These are phyloP conservation scores for Hemibagrus wyckioides DNA, from an alignment of 2,113 vertebrate species.

Conservation along the genomic window DNA sequence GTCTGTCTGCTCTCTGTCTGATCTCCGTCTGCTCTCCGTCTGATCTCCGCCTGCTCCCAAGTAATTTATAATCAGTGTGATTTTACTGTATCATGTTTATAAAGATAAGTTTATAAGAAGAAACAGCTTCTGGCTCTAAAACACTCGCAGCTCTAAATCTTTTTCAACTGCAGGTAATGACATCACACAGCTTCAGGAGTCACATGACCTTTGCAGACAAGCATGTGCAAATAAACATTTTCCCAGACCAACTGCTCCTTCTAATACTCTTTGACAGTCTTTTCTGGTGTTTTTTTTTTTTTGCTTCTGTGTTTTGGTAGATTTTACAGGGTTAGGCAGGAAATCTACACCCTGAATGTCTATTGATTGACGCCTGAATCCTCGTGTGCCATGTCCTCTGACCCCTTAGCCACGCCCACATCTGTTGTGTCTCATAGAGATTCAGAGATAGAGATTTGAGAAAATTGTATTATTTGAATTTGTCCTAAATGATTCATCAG, in stretches of 20 bases:
- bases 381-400: background rate
- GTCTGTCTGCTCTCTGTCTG: background rate
- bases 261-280: background rate
- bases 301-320: background rate
- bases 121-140: slow-evolving; percentile 4
- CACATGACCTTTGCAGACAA: slow-evolving; percentile 2
- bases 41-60: background rate
- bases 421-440: background rate
- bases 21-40: background rate
- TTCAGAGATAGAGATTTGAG: background rate
- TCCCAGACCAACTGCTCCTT: background rate
- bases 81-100: background rate
- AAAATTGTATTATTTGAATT: background rate
- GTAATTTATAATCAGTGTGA: background rate
- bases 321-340: background rate
- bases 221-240: background rate
- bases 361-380: background rate
- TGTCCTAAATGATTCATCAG: background rate
- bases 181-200: background rate
- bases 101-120: background rate
- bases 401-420: background rate
- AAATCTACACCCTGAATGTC: background rate
- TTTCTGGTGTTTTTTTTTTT: background rate
- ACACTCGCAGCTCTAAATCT: background rate
- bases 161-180: background rate